Conservation (phyloP, 2,888 invertebrate species). For the Drosophila koepferae region DNA sequence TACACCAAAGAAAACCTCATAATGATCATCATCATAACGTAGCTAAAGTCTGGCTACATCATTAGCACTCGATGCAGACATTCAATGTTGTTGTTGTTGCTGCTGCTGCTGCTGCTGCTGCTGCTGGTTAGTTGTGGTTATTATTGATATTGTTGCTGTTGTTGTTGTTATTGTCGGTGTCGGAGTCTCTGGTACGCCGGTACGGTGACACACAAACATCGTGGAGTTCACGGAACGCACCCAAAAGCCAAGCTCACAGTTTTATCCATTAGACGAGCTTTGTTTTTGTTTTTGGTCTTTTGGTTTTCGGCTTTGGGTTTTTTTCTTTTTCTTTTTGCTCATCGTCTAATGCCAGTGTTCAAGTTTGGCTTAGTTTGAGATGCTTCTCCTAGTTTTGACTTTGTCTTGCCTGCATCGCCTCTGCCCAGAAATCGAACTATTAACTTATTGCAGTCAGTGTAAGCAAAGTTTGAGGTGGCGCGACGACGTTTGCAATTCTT, state of each 20-base stretch:
- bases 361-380: constrained; percentile 54
- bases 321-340: constrained; percentile 12
- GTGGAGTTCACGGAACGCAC: constrained; percentile 86
- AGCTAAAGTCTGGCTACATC: constrained; percentile 65
- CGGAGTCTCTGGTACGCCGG: constrained; percentile 62
- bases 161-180: constrained; percentile 25
- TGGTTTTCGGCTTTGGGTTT: background rate
- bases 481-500: constrained; percentile 67
- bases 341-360: constrained; percentile 24
- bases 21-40: constrained; percentile 36
- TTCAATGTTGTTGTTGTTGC: constrained; percentile 11
- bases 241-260: constrained; percentile 83
- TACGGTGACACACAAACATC: constrained; percentile 83
- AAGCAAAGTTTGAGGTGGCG: constrained; percentile 48
- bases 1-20: constrained; percentile 49
- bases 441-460: constrained; percentile 79
- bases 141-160: constrained; percentile 2
- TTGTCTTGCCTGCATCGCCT: constrained; percentile 31
- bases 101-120: constrained; percentile 1
- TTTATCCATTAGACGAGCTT: constrained; percentile 68
- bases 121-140: constrained; percentile 11
- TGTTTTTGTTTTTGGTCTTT: constrained; percentile 34
- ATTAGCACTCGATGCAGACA: constrained; percentile 57
- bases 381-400: constrained; percentile 69
- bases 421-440: constrained; percentile 73